A percentile compares a stretch with the other conserved stretches of the same genome.
These are phyloP conservation scores for Drosophila rufa DNA, from an alignment of 1,140 invertebrate genomes.

Conservation along the genomic window DNA sequence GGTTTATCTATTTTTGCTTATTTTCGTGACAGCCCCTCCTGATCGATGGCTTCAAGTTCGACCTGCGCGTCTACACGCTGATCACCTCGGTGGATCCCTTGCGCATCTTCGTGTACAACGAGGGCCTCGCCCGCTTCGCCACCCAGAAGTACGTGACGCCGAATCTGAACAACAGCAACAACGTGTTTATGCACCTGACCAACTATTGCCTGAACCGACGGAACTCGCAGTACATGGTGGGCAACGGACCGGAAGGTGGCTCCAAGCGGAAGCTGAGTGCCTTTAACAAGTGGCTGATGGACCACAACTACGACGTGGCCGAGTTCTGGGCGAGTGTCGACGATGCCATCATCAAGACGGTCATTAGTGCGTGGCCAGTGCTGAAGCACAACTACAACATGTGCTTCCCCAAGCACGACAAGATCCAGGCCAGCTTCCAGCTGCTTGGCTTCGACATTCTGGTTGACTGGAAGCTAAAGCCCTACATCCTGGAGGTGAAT, in stretches of 20 bases:
- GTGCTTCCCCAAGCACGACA: constrained; percentile 94
- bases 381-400: constrained; percentile 95
- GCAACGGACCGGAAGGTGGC: constrained; percentile 88
- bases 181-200: constrained; percentile 98
- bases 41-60: constrained; percentile 98
- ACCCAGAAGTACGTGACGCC: constrained; percentile 94
- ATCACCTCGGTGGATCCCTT: constrained; percentile 97
- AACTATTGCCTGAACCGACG: constrained; percentile 98
- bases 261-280: constrained; percentile 94
- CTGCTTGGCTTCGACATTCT: constrained; percentile 95
- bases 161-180: constrained; percentile 90
- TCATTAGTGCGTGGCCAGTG: constrained; percentile 93
- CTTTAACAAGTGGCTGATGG: constrained; percentile 90
- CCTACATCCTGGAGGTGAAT: constrained; percentile 95
- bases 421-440: constrained; percentile 95
- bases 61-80: constrained; percentile 97
- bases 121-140: constrained; percentile 96
- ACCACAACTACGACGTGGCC: constrained; percentile 90
- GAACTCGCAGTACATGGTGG: constrained; percentile 89
- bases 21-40: constrained; percentile 88
- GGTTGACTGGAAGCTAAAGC: constrained; percentile 93
- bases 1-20: too few species aligned
- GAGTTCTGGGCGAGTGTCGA: constrained; percentile 93
- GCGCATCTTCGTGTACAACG: constrained; percentile 97
- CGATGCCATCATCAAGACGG: constrained; percentile 95